These are phyloP conservation scores for Macrosoma leucophasiata DNA, from an alignment of 2,888 invertebrate species.

Conservation along the genomic window DNA sequence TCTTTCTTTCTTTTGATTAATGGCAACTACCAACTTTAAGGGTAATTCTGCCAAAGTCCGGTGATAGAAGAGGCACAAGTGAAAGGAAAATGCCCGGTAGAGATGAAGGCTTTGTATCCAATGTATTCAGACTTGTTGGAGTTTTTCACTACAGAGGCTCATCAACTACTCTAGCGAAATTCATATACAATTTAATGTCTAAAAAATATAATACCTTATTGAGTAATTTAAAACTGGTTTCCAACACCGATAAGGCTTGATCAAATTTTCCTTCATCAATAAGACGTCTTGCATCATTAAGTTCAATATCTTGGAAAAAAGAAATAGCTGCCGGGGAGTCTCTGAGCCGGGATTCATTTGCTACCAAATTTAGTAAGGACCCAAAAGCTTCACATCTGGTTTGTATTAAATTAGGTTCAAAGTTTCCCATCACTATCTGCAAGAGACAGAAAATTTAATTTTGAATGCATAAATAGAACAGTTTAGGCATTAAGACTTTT, in stretches of 20 bases:
- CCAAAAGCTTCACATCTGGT: constrained; percentile 80
- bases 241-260: constrained; percentile 78
- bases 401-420: constrained; percentile 79
- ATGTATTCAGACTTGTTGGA: too few species aligned
- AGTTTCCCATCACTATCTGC: constrained; percentile 80
- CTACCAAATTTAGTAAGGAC: constrained; percentile 74
- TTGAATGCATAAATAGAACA: constrained; percentile 3
- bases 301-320: constrained; percentile 81
- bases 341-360: constrained; percentile 71
- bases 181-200: too few species aligned
- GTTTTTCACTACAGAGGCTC: too few species aligned
- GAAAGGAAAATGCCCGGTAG: too few species aligned
- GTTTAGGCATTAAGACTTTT: background rate
- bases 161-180: too few species aligned
- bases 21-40: constrained; percentile 2
- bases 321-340: constrained; percentile 73
- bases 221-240: constrained; percentile 80
- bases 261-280: constrained; percentile 76
- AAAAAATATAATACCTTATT: too few species aligned
- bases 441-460: constrained; percentile 27
- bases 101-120: too few species aligned
- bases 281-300: constrained; percentile 76
- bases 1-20: too few species aligned
- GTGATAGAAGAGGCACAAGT: too few species aligned
- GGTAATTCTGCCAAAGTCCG: too few species aligned